Evolutionary conservation across 2,888 invertebrate genomes (phyloP), one percentile per base, ranked within the genome.

Genomic region (Cloeon dipterum): DNA sequence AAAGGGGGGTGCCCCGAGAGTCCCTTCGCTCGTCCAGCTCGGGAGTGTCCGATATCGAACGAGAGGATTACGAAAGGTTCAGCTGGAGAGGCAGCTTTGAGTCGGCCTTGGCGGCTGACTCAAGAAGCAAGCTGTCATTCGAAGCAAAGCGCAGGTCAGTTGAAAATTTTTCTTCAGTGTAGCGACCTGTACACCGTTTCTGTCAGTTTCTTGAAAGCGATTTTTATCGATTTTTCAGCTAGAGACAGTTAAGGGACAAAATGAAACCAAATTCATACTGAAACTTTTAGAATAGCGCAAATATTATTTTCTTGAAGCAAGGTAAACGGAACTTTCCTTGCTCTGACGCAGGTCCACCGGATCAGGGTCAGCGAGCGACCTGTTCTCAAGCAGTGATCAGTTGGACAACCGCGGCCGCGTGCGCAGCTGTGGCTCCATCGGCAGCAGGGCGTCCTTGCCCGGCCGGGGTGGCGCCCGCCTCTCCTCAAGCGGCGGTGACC

Each of bases 71-170:
- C 61, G 86, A 86, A 54, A 63, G 85, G 44, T 85, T 85, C 57
- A 82, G 82, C 49, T 86, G 86, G 86, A 68, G 85, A 42, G 86
- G 86, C 45, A 85, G 85, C 58, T 86, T 86, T 56, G 86, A 86
- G 54, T 83, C 83, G n/a, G 82, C 86, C 29, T 60, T 86, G 40
- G 85, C 83, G 10, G 79, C 82, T 2, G 85, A 86, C 55, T 83
- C 82, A 7, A 64, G 83, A 45, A 82, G 77, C 26, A 78, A 76
- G 46, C 56, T 82, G 40, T 68, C 70, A 32, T 55, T 71, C 25
- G 43, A 43, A 32, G 43, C 43, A 10, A 43, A 41, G 26, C 35
- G 43, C 18, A 29, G 43, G n/a, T n/a, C n/a, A n/a, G n/a, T n/a
- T n/a, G n/a, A n/a, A n/a, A n/a, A n/a, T n/a, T n/a, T n/a, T n/a